Conservation (phyloP, 2,888 invertebrate species). For the Ypsolopha sequella region DNA sequence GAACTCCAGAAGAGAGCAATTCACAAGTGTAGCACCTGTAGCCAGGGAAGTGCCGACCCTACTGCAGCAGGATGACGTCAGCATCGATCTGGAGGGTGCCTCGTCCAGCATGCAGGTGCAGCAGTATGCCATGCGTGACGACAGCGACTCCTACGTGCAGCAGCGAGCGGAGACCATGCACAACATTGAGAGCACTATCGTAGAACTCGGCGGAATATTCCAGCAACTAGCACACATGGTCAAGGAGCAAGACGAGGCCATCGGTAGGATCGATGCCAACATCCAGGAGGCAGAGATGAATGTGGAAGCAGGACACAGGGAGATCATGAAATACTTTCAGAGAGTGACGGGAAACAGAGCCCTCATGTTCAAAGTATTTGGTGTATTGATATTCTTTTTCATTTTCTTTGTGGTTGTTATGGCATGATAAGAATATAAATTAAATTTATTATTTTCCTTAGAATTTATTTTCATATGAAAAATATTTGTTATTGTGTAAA, state of each 20-base stretch:
- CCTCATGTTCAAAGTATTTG: conserved; percentile 99
- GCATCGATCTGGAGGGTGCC: conserved; percentile 83
- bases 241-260: conserved; percentile 98
- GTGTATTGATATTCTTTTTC: conserved; percentile 98
- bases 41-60: conserved; percentile 55
- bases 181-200: conserved; percentile 98
- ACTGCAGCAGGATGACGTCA: conserved; percentile 79
- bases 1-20: conserved; percentile 93
- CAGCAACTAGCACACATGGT: conserved; percentile 97
- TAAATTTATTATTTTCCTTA: no score
- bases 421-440: conserved; percentile 63
- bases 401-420: conserved; percentile 98
- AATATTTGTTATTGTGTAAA: no score
- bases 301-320: conserved; percentile 97
- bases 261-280: conserved; percentile 97
- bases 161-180: conserved; percentile 98
- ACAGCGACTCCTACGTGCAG: conserved; percentile 91
- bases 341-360: conserved; percentile 97
- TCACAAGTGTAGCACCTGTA: conserved; percentile 63
- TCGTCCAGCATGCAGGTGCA: conserved; percentile 66
- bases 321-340: conserved; percentile 98
- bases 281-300: conserved; percentile 96
- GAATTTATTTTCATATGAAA: no score
- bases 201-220: conserved; percentile 98
- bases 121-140: conserved; percentile 84